Evolutionary conservation across 53 echinoderm and acorn worm genomes (phyloP).

Genomic region (Actinopyga echinites): DNA sequence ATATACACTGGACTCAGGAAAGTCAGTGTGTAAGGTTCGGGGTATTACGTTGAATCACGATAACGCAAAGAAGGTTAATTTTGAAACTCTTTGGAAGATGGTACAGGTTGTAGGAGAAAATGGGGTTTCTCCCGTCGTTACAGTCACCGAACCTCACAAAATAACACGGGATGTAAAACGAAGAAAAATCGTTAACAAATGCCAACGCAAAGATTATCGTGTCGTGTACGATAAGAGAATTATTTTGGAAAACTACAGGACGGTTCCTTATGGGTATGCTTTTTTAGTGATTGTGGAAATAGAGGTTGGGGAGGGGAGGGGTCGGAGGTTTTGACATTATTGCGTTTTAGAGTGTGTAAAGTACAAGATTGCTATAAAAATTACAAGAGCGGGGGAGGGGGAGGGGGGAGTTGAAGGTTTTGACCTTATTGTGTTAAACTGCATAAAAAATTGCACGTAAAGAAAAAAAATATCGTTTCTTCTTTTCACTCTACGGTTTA

Average conservation of each 20-base stretch:
- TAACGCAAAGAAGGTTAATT: constrained; percentile 57
- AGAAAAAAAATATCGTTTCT: too few species aligned
- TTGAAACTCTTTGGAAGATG: constrained; percentile 54
- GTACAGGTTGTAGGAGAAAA: constrained; percentile 23
- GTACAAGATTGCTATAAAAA: too few species aligned
- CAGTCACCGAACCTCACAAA: constrained; percentile 30
- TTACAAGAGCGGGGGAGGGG: too few species aligned
- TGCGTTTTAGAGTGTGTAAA: not conserved
- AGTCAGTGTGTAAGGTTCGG: constrained; percentile 64
- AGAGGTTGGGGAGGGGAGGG: not conserved
- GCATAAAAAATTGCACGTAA: too few species aligned
- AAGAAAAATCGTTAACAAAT: constrained; percentile 33
- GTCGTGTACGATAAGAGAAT: constrained; percentile 70
- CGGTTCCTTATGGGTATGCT: constrained; percentile 58
- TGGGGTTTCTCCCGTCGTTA: not conserved
- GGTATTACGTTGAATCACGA: constrained; percentile 60
- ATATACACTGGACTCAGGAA: constrained; percentile 46
- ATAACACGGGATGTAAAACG: constrained; percentile 38
- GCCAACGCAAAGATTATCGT: constrained; percentile 57
- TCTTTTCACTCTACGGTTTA: too few species aligned
- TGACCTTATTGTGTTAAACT: too few species aligned
- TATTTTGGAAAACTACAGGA: constrained; percentile 41
- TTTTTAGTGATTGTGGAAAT: not conserved
- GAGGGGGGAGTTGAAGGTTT: too few species aligned
- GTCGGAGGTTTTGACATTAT: constrained; percentile 26